These are phyloP conservation scores for Stylophora pistillata DNA, from an alignment of 64 coral and sea anemone species.

Conservation along the genomic window DNA sequence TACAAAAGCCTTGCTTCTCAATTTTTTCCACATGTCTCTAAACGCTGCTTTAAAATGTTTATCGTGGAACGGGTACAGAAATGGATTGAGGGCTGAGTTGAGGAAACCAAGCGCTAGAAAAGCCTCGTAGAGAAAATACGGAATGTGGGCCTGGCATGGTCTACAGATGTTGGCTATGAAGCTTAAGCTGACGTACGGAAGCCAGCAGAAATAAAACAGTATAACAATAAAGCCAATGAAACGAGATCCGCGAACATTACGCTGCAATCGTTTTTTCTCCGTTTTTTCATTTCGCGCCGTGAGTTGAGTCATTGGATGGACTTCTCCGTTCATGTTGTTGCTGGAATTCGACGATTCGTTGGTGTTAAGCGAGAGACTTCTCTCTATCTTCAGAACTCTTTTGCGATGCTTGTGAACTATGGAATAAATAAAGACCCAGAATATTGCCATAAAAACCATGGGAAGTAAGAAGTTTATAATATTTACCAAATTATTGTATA, in stretches of 20 bases:
- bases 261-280: conserved; percentile 58
- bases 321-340: conserved; percentile 62
- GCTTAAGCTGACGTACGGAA: conserved; percentile 42
- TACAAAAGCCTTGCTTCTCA: neutral
- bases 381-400: conserved; percentile 74
- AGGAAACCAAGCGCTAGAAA: conserved; percentile 37
- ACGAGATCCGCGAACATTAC: conserved; percentile 73
- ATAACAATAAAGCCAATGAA: conserved; percentile 91
- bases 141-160: neutral
- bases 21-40: conserved; percentile 50
- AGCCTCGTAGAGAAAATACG: neutral
- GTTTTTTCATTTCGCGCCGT: conserved; percentile 33
- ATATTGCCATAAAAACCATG: conserved; percentile 82
- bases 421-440: conserved; percentile 79
- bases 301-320: neutral
- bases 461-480: conserved; percentile 80
- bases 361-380: conserved; percentile 74
- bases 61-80: conserved; percentile 63
- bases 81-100: conserved; percentile 67
- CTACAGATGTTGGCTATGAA: conserved; percentile 8
- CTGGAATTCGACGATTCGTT: conserved; percentile 66
- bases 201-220: conserved; percentile 86
- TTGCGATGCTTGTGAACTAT: conserved; percentile 82
- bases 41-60: conserved; percentile 78
- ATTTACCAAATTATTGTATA: conserved; percentile 62